Evolutionary conservation across 64 coral and sea anemone species (phyloP).

Genomic region (Pocillopora verrucosa): DNA sequence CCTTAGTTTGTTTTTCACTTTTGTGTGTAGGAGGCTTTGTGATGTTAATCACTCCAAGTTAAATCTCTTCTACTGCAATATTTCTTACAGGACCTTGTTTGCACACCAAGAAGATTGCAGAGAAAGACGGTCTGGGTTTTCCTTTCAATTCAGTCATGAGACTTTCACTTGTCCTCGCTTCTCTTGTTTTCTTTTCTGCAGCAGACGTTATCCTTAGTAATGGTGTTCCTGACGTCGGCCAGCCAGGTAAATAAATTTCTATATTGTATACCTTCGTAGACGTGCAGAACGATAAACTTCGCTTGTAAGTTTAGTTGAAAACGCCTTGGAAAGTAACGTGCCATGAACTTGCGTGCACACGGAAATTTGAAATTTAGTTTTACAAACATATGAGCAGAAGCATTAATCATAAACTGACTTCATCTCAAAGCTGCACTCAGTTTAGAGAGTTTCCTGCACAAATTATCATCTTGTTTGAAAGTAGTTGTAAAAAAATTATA

Average conservation of each 20-base stretch:
- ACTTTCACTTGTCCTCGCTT: not conserved
- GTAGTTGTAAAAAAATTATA: no score
- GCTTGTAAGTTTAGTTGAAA: not conserved
- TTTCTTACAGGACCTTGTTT: not conserved
- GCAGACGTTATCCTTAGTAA: not conserved
- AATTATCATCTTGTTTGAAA: no score
- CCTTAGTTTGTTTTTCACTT: not conserved
- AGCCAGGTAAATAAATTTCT: constrained; percentile 4
- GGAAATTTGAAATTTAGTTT: no score
- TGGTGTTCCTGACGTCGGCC: not conserved
- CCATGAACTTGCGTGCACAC: no score
- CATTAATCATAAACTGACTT: no score
- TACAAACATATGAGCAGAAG: no score
- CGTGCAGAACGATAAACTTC: not conserved
- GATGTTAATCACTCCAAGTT: not conserved
- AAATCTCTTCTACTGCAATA: not conserved
- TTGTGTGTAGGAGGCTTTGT: constrained; percentile 29
- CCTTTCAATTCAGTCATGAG: not conserved
- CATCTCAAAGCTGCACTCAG: no score
- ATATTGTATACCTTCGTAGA: not conserved
- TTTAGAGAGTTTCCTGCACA: no score
- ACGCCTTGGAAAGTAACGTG: not conserved
- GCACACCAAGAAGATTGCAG: not conserved
- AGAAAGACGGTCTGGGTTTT: not conserved
- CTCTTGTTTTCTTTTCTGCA: not conserved